Evolutionary conservation across 2,888 invertebrate genomes (phyloP), one percentile per base, ranked within the genome.

Genomic region (Sminthurinus aureus): DNA sequence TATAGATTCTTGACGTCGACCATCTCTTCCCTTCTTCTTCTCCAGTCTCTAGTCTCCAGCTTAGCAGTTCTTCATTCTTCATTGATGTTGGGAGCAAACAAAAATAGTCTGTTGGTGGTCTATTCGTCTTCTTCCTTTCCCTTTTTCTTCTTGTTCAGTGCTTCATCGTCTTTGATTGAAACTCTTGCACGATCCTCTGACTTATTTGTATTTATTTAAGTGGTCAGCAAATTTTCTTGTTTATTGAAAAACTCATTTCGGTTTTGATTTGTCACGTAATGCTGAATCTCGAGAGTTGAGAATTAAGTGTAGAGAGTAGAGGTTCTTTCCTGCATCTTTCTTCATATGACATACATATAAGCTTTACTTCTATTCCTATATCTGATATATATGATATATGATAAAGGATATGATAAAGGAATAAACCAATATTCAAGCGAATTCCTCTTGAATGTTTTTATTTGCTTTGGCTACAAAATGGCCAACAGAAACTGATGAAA

Each of bases 191-290:
- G 73, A 24, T 26, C 50, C 58, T 76, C 9, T 18, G 75, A 81
- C 75, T 81, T 81, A 81, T 81, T 81, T 81, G 75, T 81, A 66
- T 81, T 81, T 81, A 75, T 81, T 81, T 81, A 81, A 75, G 81
- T 81, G 81, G 81, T 75, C 75, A 74, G 81, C 75, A 38, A 38
- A 75, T 81, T 81, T 74, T 52, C 75, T 75, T 81, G 81, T 81
- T 81, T 81, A 75, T 81, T 75, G 75, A 75, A 75, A 81, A 81
- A 75, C 81, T 81, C 81, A 81, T 81, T 66, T 81, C 67, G 26
- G 15, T 58, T 81, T 52, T 75, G 75, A 75, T 81, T 75, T 81
- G 66, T 66, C 81, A 81, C 81, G 75, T 81, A 58, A 66, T 81
- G 81, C 81, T 81, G 81, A 81, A 20, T 58, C 81, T 24, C 6